Conservation (phyloP, 2,113 vertebrate genomes). For the Neotoma lepida region DNA sequence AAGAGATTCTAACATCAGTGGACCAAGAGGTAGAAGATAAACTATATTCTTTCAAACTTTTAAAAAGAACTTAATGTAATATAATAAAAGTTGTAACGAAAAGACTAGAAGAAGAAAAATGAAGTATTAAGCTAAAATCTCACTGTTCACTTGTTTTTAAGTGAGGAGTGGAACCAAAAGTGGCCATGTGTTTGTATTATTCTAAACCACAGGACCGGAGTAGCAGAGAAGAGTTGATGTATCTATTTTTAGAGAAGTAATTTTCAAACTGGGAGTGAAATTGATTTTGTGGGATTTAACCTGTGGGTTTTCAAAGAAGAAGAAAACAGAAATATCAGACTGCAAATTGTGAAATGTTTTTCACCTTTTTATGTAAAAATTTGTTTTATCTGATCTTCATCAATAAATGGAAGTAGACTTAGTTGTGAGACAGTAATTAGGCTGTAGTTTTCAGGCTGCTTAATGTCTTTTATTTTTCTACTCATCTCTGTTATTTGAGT, state of each 20-base stretch:
- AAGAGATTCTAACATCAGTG: not conserved
- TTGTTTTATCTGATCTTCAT: not conserved
- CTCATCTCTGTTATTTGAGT: not conserved
- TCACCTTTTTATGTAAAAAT: not conserved
- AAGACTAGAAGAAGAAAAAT: not conserved
- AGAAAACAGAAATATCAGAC: not conserved
- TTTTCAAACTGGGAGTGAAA: constrained; percentile 32
- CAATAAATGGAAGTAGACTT: constrained; percentile 7
- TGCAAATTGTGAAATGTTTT: not conserved
- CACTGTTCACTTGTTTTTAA: not conserved
- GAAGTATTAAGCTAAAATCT: constrained; percentile 17
- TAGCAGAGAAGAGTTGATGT: not conserved
- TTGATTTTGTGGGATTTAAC: not conserved
- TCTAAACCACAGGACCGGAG: not conserved
- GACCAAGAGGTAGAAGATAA: constrained; percentile 29
- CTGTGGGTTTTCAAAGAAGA: not conserved
- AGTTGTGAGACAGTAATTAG: not conserved
- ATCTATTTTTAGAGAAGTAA: not conserved
- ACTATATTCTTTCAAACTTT: constrained; percentile 9
- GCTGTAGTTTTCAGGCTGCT: not conserved
- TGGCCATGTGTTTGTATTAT: not conserved
- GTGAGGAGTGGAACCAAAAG: not conserved
- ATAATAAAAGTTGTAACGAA: constrained; percentile 23
- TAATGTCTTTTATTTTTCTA: constrained; percentile 31
- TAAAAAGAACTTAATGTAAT: constrained; percentile 20